phyloP scores from a whole-genome alignment of 2,888 invertebrate species.

The Clitarchus hookeri region DNA sequence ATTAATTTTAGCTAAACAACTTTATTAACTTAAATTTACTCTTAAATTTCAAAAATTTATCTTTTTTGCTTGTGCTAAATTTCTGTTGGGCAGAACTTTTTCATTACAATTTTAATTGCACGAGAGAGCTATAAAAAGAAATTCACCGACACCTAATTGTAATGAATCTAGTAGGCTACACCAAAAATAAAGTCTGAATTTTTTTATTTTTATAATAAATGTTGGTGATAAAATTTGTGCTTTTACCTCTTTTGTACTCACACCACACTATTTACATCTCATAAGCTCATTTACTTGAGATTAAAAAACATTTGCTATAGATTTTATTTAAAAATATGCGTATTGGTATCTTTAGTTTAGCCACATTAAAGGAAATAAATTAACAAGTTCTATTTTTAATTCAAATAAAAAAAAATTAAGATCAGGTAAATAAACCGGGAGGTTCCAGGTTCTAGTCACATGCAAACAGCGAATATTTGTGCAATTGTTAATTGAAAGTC shows the following conservation, averaged over 20 bases:
- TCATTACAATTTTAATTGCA: background rate
- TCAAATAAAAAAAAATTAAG: too few species aligned
- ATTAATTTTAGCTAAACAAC: constrained; percentile 7
- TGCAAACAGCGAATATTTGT: too few species aligned
- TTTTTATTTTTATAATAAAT: background rate
- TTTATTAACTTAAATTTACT: background rate
- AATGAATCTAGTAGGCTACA: background rate
- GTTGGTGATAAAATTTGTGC: background rate
- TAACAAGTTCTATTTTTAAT: too few species aligned
- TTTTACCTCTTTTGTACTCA: background rate
- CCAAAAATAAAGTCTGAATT: background rate
- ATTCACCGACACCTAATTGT: background rate
- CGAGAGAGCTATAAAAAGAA: background rate
- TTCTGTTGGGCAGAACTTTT: background rate
- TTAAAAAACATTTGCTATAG: too few species aligned
- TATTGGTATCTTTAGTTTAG: too few species aligned
- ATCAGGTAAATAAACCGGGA: too few species aligned
- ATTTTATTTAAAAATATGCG: too few species aligned
- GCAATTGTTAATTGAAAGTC: too few species aligned
- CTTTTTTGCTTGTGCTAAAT: background rate
- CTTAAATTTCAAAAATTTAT: background rate
- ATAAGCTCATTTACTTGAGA: background rate
- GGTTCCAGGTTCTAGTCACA: too few species aligned
- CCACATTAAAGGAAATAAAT: too few species aligned
- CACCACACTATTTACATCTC: background rate